Conservation (phyloP, 2,797 vertebrate genomes). For the Microctenopoma lineatum region DNA sequence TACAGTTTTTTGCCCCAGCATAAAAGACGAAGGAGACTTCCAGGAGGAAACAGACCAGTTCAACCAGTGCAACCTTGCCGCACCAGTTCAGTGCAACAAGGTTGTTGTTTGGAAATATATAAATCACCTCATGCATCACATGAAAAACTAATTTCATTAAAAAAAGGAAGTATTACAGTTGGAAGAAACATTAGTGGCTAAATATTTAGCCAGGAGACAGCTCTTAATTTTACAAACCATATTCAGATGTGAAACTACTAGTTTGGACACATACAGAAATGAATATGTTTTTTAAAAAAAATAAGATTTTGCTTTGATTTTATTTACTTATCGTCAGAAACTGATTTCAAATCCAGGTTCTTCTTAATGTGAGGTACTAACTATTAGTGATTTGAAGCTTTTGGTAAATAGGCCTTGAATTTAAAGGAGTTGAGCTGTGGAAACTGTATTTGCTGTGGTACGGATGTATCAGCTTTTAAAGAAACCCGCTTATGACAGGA, state of each 20-base stretch:
- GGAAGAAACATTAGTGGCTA: background rate
- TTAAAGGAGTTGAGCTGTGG: background rate
- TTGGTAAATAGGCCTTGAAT: background rate
- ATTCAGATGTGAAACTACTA: background rate
- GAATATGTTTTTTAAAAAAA: too few species aligned
- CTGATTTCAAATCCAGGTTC: background rate
- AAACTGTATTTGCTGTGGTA: slow-evolving; percentile 15
- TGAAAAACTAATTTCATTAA: too few species aligned
- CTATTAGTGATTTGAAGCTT: background rate
- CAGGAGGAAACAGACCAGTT: slow-evolving; percentile 2
- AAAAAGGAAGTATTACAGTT: background rate
- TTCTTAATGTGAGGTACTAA: background rate
- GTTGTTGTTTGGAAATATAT: background rate
- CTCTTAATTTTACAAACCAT: slow-evolving; percentile 5
- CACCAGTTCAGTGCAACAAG: background rate
- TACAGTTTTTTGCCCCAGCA: slow-evolving; percentile 17
- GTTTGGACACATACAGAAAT: too few species aligned
- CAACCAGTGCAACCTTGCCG: background rate
- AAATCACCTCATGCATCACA: background rate
- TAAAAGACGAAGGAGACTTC: background rate
- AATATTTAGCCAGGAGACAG: background rate
- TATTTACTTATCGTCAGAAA: too few species aligned
- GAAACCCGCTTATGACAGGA: slow-evolving; percentile 30
- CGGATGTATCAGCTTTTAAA: slow-evolving; percentile 14
- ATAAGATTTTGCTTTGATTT: too few species aligned